Base-by-base conservation (phyloP, 2,797 vertebrate species). In the Lacerta agilis region DNA sequence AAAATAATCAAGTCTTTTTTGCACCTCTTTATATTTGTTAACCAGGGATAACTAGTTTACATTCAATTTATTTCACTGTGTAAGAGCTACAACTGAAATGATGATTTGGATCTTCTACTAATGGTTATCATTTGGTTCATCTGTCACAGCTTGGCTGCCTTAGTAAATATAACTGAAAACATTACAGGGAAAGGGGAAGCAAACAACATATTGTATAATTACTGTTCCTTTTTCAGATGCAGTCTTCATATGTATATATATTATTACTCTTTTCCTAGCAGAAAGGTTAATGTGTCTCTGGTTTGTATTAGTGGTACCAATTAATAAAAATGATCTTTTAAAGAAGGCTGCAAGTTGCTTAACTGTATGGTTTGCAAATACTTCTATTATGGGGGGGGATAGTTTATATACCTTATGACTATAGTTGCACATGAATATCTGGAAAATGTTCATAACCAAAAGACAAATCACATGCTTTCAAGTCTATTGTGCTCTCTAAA, bases 381-480 rank as follows among this genome's bases (percentile, higher is more conserved):
- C 18, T 20, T 27, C n/a, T 17, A 20, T 49, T 83, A 78, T 23
- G 38, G 29, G 25, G 6, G 17, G 27, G 41, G 45, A 49, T 49
- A 49, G 49, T 15, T 27, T 8, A 27, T 49, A 49, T 45, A 29
- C 27, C 13, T 78, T 78, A n/a, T 55, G 27, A 78, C 11, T 49
- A 6, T 3, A 29, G 76, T 7, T 72, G 71, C 17, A 72, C 36
- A 20, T 36, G n/a, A 45, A 45, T 66, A 43, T 66, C 25, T 82
- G 3, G 58, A 82, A 66, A 82, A 82, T 67, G 25, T 41, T 67
- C 80, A 82, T 15, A 43, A 67, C 61, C 17, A 29, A 27, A 82
- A 67, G 83, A 90, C 83, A 81, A 79, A 29, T 81, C 88, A 66
- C 55, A n/a, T n/a, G 82, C 78, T 45, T 86, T 43, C 17, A 72